Evolutionary conservation across 2,113 vertebrate species (phyloP).

Genomic region (Recurvirostra avosetta): DNA sequence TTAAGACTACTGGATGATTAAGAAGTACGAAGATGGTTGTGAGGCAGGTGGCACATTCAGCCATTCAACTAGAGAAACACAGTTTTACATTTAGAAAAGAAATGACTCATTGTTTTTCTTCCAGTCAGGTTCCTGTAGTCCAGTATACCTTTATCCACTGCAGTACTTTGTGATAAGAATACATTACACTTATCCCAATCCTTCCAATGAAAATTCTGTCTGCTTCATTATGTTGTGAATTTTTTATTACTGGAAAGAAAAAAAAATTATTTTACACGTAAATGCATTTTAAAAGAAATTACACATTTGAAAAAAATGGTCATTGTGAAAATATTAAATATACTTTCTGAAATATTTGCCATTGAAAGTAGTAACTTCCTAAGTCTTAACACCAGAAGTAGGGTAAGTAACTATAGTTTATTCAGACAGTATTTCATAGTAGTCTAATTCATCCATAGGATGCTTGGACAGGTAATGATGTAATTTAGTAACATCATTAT

Average conservation of each 20-base stretch:
- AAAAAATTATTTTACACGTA: background rate
- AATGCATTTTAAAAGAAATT: background rate
- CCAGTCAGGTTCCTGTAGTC: background rate
- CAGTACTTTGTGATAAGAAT: constrained; percentile 81
- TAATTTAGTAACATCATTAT: background rate
- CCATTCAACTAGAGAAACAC: background rate
- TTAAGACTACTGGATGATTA: background rate
- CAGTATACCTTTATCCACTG: constrained; percentile 88
- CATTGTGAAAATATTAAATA: background rate
- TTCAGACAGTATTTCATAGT: background rate
- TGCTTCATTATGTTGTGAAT: constrained; percentile 61
- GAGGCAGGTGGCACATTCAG: background rate
- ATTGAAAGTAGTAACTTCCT: background rate
- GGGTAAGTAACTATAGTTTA: background rate
- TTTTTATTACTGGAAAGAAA: constrained; percentile 73
- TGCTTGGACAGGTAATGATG: background rate
- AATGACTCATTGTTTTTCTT: background rate
- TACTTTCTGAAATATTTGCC: background rate
- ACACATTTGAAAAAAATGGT: background rate
- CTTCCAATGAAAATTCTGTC: constrained; percentile 80
- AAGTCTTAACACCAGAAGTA: background rate
- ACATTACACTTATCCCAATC: constrained; percentile 87
- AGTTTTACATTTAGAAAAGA: background rate
- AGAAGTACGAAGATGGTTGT: background rate
- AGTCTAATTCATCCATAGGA: background rate